These are phyloP conservation scores for Epinotia nisella DNA, from an alignment of 2,888 invertebrate genomes.

Conservation along the genomic window DNA sequence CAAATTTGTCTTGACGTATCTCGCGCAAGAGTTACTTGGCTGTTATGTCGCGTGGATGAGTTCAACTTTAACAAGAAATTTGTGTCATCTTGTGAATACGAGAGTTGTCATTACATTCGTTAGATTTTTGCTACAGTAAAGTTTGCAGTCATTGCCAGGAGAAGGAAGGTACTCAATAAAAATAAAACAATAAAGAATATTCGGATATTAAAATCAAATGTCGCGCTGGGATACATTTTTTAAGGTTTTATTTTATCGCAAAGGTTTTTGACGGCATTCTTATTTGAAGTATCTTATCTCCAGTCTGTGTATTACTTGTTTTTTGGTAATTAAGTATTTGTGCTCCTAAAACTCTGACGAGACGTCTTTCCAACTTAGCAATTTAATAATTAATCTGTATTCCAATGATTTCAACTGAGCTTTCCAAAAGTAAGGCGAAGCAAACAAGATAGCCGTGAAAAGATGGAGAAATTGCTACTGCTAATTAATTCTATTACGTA, in stretches of 20 bases:
- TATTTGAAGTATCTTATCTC: slow-evolving; percentile 17
- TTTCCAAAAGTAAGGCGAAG: slow-evolving; percentile 27
- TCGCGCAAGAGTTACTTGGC: slow-evolving; percentile 26
- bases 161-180: background rate
- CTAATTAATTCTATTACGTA: slow-evolving; percentile 9
- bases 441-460: slow-evolving; percentile 35
- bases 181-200: slow-evolving; percentile 7
- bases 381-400: slow-evolving; percentile 41
- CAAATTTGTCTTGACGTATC: slow-evolving; percentile 43
- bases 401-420: slow-evolving; percentile 26
- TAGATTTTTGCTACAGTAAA: background rate
- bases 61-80: slow-evolving; percentile 25
- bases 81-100: slow-evolving; percentile 5
- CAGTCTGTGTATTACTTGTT: slow-evolving; percentile 23
- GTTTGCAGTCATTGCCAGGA: background rate
- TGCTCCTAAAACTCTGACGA: slow-evolving; percentile 31
- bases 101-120: background rate
- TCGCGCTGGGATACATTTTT: background rate
- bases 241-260: no score
- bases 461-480: slow-evolving; percentile 22
- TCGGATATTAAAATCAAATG: background rate
- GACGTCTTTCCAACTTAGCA: slow-evolving; percentile 35
- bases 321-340: slow-evolving; percentile 29
- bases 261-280: background rate
- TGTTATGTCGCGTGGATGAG: slow-evolving; percentile 31